Conservation (phyloP, 2,888 invertebrate genomes). For the Hirtodrosophila confusa region DNA sequence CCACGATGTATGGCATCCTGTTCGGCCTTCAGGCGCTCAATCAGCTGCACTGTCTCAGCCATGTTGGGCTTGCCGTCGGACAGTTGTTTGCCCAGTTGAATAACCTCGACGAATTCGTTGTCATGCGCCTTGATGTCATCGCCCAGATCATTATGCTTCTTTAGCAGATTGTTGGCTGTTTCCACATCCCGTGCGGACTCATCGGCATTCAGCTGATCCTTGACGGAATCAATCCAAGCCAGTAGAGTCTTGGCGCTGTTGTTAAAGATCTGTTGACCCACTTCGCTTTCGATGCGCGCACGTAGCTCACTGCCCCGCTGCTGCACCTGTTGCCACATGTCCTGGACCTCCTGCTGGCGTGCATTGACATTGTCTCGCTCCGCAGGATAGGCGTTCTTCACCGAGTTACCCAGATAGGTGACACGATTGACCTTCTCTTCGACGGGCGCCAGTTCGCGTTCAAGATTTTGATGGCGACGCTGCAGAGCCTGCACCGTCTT, state of each 20-base stretch:
- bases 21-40: conserved; percentile 90
- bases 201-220: conserved; percentile 91
- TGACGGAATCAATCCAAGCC: conserved; percentile 92
- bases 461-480: conserved; percentile 95
- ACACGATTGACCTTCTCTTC: conserved; percentile 96
- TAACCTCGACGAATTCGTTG: conserved; percentile 94
- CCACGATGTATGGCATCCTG: conserved; percentile 90
- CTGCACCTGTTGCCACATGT: conserved; percentile 94
- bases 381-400: conserved; percentile 95
- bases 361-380: conserved; percentile 94
- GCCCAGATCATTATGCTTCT: conserved; percentile 94
- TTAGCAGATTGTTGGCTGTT: conserved; percentile 94
- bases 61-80: conserved; percentile 90
- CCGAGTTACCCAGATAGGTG: conserved; percentile 93
- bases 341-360: conserved; percentile 93
- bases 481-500: conserved; percentile 96
- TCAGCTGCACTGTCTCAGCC: conserved; percentile 90
- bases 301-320: conserved; percentile 93
- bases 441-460: conserved; percentile 96
- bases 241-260: conserved; percentile 91
- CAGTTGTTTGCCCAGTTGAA: conserved; percentile 91
- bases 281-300: conserved; percentile 94
- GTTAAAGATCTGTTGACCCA: conserved; percentile 93
- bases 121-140: conserved; percentile 96
- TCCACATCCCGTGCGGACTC: conserved; percentile 94